Percentiles rank a stretch among this genome's conserved stretches.
These are phyloP conservation scores for Cinclus cinclus DNA, from an alignment of 2,113 vertebrate genomes.

Conservation along the genomic window DNA sequence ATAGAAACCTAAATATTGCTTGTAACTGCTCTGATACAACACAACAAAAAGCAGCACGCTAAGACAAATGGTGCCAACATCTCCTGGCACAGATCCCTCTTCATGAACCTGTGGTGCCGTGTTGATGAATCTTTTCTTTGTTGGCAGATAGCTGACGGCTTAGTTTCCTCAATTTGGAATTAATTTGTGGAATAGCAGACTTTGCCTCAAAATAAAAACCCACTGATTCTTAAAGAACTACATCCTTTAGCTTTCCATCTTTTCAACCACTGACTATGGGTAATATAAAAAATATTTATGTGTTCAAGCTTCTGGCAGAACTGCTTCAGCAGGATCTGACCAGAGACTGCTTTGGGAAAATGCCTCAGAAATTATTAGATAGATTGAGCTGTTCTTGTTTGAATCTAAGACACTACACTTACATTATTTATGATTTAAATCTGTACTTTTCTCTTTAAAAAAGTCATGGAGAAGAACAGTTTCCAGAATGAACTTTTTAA, in stretches of 20 bases:
- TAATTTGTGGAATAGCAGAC: not conserved
- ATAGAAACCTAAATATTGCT: not conserved
- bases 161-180: not conserved
- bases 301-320: not conserved
- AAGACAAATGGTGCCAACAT: conserved; percentile 6
- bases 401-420: not conserved
- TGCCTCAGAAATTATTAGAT: not conserved
- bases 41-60: not conserved
- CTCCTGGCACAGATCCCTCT: not conserved
- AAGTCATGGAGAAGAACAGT: not conserved
- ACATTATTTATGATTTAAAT: not conserved
- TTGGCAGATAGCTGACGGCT: not conserved
- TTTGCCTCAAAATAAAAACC: not conserved
- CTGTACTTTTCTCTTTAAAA: not conserved
- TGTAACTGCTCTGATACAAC: not conserved
- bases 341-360: not conserved
- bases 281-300: not conserved
- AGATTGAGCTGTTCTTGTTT: not conserved
- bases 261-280: not conserved
- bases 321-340: not conserved
- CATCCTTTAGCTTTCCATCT: not conserved
- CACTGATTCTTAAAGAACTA: not conserved
- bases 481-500: not conserved
- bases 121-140: not conserved
- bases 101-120: not conserved